A percentile compares a stretch with the other conserved stretches of the same genome.
Evolutionary conservation across 2,797 vertebrate species (phyloP).

Genomic region (Betta splendens): DNA sequence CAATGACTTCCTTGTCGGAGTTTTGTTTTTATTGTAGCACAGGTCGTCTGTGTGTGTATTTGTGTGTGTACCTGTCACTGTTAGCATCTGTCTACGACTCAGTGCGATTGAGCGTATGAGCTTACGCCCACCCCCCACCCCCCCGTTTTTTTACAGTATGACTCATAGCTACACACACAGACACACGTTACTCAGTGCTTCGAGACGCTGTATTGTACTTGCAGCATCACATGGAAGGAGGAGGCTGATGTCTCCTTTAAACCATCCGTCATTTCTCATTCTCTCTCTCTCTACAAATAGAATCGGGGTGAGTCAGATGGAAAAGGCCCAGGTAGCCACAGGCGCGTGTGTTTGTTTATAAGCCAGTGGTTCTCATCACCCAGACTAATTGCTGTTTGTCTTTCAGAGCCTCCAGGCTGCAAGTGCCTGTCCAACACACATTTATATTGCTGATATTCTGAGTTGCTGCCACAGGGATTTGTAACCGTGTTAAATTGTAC

Average conservation of each 20-base stretch:
- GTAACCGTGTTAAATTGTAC: slow-evolving; percentile 23
- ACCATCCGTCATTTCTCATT: slow-evolving; percentile 6
- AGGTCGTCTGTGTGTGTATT: slow-evolving; percentile 7
- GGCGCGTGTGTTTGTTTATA: slow-evolving; percentile 2
- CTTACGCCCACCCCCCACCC: slow-evolving; percentile 27
- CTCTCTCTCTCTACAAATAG: not conserved
- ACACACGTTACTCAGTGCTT: slow-evolving; percentile 20
- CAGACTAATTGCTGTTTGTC: slow-evolving; percentile 30
- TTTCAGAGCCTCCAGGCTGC: slow-evolving; percentile 18
- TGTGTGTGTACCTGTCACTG: slow-evolving; percentile 14
- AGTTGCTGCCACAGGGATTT: slow-evolving; percentile 11
- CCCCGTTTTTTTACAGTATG: slow-evolving; percentile 27
- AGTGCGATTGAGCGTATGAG: slow-evolving; percentile 9
- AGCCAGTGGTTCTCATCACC: slow-evolving; percentile 18
- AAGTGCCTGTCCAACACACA: slow-evolving; percentile 7
- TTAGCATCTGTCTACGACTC: slow-evolving; percentile 13
- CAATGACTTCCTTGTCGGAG: slow-evolving; percentile 29
- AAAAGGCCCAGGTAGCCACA: slow-evolving; percentile 7
- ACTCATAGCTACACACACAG: slow-evolving; percentile 44
- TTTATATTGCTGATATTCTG: slow-evolving; percentile 23
- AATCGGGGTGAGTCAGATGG: slow-evolving; percentile 13
- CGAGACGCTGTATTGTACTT: slow-evolving; percentile 19
- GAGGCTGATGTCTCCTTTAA: slow-evolving; percentile 8
- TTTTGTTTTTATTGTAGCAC: slow-evolving; percentile 17
- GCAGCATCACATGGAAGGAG: slow-evolving; percentile 20